Percentiles rank a stretch among this genome's conserved stretches.
Evolutionary conservation across 92 coral and sea anemone genomes (phyloP).

Genomic region (Micromussa lordhowensis): DNA sequence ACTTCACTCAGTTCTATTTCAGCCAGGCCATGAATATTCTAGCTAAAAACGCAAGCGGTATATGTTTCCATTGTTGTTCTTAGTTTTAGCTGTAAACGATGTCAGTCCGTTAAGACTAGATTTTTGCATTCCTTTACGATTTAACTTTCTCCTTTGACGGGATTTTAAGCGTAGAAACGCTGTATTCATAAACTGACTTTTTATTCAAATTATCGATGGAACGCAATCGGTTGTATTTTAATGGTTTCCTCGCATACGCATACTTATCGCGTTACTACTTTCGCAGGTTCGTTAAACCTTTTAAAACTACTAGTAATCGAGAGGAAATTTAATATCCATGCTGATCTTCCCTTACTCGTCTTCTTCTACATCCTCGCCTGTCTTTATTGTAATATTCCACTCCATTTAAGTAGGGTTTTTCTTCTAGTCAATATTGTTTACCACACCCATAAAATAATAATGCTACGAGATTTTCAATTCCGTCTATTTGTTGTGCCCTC

Average conservation of each 20-base stretch:
- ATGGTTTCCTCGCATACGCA: neutral
- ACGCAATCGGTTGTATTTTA: neutral
- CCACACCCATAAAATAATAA: conserved; percentile 20
- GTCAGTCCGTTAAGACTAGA: neutral
- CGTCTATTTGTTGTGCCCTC: neutral
- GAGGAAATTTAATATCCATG: neutral
- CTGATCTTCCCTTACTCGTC: neutral
- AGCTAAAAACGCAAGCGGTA: neutral
- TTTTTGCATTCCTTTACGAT: neutral
- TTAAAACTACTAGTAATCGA: neutral
- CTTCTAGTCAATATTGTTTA: neutral
- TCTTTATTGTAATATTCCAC: neutral
- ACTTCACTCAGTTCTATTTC: neutral
- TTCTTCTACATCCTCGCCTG: neutral
- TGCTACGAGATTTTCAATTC: neutral
- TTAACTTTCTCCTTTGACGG: neutral
- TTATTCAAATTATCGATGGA: neutral
- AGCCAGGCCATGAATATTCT: neutral
- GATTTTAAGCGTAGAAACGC: neutral
- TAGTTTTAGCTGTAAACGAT: neutral
- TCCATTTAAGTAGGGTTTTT: neutral
- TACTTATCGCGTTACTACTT: neutral
- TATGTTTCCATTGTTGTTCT: neutral
- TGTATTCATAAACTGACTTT: neutral
- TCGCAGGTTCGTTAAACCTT: neutral